Conservation (phyloP, 2,113 vertebrate species). For the Anas platyrhynchos region DNA sequence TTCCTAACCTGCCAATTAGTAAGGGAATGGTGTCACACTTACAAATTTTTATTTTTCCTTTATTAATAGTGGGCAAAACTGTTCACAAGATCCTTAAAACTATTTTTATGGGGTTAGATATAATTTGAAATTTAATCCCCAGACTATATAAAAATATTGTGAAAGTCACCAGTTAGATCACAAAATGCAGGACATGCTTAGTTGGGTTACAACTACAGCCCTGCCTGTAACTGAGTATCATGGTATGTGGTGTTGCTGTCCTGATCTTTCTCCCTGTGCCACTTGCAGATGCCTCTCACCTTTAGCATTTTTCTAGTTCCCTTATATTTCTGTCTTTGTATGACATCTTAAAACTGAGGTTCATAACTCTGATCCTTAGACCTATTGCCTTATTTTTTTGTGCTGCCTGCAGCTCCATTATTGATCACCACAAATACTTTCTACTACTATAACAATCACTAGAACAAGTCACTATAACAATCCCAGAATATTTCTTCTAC, state of each 20-base stretch:
- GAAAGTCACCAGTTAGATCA: neutral
- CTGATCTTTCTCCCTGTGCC: neutral
- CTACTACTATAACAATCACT: neutral
- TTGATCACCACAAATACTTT: neutral
- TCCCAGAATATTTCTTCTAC: neutral
- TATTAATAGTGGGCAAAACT: neutral
- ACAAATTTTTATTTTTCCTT: neutral
- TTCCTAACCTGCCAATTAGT: neutral
- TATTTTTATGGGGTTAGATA: neutral
- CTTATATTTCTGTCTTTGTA: neutral
- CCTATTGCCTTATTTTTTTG: neutral
- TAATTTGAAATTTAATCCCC: neutral
- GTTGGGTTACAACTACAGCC: neutral
- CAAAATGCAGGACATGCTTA: neutral
- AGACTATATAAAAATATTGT: neutral
- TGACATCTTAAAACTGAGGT: neutral
- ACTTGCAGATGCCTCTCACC: neutral
- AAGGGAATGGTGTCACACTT: neutral
- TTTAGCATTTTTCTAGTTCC: neutral
- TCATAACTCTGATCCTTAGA: neutral
- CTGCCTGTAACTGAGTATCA: neutral
- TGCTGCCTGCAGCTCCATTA: neutral
- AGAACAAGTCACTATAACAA: neutral
- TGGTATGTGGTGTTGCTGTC: fast-evolving
- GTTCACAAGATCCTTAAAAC: neutral